phyloP scores from a whole-genome alignment of 2,113 vertebrate genomes.

The Phyllostomus hastatus region DNA sequence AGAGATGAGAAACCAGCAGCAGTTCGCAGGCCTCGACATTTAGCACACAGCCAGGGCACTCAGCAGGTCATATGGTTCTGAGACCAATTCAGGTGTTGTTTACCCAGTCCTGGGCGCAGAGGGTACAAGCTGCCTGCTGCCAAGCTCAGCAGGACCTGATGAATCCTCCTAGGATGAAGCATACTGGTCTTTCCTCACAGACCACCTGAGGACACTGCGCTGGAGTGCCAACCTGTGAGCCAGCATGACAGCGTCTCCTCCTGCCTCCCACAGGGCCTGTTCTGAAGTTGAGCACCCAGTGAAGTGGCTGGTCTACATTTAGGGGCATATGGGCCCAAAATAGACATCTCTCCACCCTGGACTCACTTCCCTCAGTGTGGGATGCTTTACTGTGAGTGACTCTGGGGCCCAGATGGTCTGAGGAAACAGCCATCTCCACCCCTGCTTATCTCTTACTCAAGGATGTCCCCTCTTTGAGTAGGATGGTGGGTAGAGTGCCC shows the following conservation, averaged over 20 bases:
- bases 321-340: too few relatives aligned
- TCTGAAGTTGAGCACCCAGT: too few relatives aligned
- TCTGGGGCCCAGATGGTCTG: background rate
- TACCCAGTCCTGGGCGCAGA: too few relatives aligned
- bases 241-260: rapidly evolving
- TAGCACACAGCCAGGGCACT: rapidly evolving
- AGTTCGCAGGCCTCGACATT: background rate
- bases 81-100: background rate
- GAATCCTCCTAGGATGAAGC: too few relatives aligned
- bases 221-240: rapidly evolving
- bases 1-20: background rate
- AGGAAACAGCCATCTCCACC: background rate
- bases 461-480: background rate
- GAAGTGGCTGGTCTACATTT: background rate
- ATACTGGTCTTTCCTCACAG: background rate
- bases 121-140: background rate
- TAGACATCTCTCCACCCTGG: background rate
- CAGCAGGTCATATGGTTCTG: background rate
- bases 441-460: background rate
- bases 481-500: too few relatives aligned
- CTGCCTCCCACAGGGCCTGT: background rate
- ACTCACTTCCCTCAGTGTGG: background rate
- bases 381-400: rapidly evolving
- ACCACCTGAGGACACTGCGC: background rate
- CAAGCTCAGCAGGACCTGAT: background rate